Conservation (phyloP, 1,140 invertebrate species). For the Macrocentrus cingulum region DNA sequence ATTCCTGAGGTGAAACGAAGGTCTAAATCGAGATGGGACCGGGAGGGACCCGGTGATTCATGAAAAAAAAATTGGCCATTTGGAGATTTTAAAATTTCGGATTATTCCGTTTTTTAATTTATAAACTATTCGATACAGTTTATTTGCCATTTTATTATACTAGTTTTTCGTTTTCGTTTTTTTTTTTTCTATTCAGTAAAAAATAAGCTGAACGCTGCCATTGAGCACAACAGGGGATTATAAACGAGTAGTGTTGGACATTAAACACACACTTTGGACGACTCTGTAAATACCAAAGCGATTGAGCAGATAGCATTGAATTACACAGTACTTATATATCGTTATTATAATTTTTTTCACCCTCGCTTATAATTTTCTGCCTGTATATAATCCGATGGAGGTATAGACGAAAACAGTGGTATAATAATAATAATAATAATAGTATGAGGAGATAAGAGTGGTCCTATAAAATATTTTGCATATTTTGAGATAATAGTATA, state of each 20-base stretch:
- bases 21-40: constrained; percentile 51
- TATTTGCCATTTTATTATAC: constrained; percentile 4
- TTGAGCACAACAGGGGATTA: neutral
- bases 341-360: neutral
- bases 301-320: constrained; percentile 15
- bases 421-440: neutral
- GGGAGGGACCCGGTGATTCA: constrained; percentile 42
- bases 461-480: constrained; percentile 18
- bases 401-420: neutral
- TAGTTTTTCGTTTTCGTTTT: neutral
- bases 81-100: neutral
- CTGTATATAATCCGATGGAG: constrained; percentile 24
- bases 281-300: constrained; percentile 29
- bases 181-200: neutral
- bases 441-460: neutral
- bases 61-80: constrained; percentile 9
- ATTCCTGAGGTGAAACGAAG: constrained; percentile 35
- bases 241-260: neutral
- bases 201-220: neutral
- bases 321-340: constrained; percentile 8
- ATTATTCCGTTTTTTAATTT: constrained; percentile 5
- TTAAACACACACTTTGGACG: neutral
- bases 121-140: neutral
- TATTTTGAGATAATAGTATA: constrained; percentile 14
- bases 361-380: constrained; percentile 5